These are phyloP conservation scores for Hirtodrosophila cameraria DNA, from an alignment of 2,888 invertebrate species.

Conservation along the genomic window DNA sequence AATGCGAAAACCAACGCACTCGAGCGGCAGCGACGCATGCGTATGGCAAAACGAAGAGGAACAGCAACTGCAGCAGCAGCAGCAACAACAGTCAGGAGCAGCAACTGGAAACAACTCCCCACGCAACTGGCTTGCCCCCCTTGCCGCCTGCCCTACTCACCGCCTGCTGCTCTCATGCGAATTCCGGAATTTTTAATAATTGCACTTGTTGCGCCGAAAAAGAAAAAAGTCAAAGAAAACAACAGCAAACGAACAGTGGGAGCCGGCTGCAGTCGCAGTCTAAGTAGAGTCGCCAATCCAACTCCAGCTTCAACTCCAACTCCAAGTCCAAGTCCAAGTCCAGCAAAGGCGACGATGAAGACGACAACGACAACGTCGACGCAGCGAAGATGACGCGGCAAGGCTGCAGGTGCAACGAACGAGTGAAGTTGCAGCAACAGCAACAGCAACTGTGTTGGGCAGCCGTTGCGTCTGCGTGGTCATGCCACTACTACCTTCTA, in stretches of 20 bases:
- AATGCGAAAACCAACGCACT: constrained; percentile 80
- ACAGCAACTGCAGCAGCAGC: constrained; percentile 36
- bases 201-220: constrained; percentile 78
- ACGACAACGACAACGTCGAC: constrained; percentile 64
- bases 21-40: constrained; percentile 65
- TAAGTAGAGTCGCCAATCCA: no score
- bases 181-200: constrained; percentile 81
- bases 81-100: constrained; percentile 34
- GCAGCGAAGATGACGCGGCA: constrained; percentile 74
- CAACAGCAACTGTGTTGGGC: constrained; percentile 51
- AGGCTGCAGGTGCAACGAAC: constrained; percentile 78
- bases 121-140: constrained; percentile 57
- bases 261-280: constrained; percentile 53
- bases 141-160: background rate
- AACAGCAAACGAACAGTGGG: constrained; percentile 63
- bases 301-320: constrained; percentile 20
- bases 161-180: constrained; percentile 20
- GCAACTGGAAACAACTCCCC: constrained; percentile 75
- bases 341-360: constrained; percentile 73
- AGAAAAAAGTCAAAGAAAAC: constrained; percentile 42
- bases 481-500: constrained; percentile 51
- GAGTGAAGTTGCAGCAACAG: constrained; percentile 36
- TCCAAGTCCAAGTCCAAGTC: constrained; percentile 27
- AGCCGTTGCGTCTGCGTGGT: constrained; percentile 79
- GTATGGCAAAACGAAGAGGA: constrained; percentile 63